A percentile compares a stretch with the other conserved stretches of the same genome.
phyloP scores from a whole-genome alignment of 2,797 vertebrate species.

The Callimico goeldii region DNA sequence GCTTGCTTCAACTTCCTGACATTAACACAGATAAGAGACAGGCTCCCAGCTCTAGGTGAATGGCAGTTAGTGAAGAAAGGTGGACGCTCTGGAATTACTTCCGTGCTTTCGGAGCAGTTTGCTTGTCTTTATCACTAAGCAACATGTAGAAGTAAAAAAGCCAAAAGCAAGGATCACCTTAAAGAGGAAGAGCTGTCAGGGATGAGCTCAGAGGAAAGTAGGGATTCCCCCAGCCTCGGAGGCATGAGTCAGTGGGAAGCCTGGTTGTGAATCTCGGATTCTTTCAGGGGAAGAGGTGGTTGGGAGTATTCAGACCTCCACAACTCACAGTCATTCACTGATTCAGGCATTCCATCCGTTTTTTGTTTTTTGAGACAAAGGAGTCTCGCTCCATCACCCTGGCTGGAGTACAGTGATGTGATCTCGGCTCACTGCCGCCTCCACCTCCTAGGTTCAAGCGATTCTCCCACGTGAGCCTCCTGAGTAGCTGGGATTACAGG shows the following conservation, averaged over 20 bases:
- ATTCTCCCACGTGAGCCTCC: not conserved
- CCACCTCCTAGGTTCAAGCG: not conserved
- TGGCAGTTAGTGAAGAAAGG: too few species aligned
- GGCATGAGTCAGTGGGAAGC: not conserved
- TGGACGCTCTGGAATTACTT: not conserved
- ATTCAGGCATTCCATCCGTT: not conserved
- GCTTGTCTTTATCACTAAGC: not conserved
- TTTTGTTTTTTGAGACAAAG: not conserved
- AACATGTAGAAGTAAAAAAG: not conserved
- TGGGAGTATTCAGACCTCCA: not conserved
- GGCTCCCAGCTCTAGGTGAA: not conserved
- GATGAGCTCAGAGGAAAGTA: not conserved
- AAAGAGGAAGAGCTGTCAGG: not conserved
- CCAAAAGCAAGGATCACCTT: not conserved
- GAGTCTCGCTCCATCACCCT: not conserved
- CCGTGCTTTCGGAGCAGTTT: not conserved
- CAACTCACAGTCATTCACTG: accelerated
- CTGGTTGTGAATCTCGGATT: accelerated
- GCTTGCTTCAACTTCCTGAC: not conserved
- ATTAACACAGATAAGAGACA: not conserved
- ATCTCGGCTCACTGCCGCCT: not conserved
- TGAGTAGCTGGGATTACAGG: not conserved
- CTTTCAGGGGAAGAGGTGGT: not conserved
- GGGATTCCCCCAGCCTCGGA: not conserved
- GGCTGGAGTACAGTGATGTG: not conserved